phyloP scores from a whole-genome alignment of 1,140 invertebrate genomes.

The Leptopilina clavipes region DNA sequence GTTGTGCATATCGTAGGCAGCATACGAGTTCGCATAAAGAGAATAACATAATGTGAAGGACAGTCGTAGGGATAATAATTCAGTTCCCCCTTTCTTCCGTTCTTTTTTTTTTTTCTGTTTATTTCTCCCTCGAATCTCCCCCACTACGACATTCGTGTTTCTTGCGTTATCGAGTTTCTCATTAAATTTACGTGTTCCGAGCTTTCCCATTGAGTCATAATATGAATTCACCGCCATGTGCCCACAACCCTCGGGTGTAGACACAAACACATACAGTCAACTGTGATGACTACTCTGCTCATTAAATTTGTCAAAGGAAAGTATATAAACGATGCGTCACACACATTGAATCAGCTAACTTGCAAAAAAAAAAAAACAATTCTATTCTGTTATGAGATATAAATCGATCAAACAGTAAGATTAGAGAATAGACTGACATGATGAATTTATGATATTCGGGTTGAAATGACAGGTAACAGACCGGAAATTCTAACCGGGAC shows the following conservation, averaged over 20 bases:
- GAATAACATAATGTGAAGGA: conserved; percentile 5
- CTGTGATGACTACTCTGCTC: conserved; percentile 40
- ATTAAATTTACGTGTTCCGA: conserved; percentile 51
- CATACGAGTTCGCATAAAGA: conserved; percentile 2
- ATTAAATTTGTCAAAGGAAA: conserved; percentile 53
- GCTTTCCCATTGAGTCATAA: conserved; percentile 54
- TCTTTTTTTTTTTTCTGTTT: conserved; percentile 21
- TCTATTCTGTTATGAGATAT: background rate
- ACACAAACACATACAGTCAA: background rate
- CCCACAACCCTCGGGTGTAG: conserved; percentile 28
- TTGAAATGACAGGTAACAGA: conserved; percentile 14
- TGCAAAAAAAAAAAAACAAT: background rate
- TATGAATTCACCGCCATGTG: conserved; percentile 51
- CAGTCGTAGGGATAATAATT: conserved; percentile 19
- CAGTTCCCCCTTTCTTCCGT: conserved; percentile 25
- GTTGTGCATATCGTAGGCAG: background rate
- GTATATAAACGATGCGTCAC: conserved; percentile 48
- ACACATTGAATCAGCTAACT: background rate
- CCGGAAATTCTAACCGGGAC: conserved; percentile 28
- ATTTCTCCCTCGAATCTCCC: background rate
- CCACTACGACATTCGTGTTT: background rate
- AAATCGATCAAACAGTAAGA: conserved; percentile 26
- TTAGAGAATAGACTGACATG: conserved; percentile 24
- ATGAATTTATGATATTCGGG: conserved; percentile 16
- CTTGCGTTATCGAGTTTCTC: conserved; percentile 49